Percentiles rank a stretch among this genome's conserved stretches.
Evolutionary conservation across 2,113 vertebrate genomes (phyloP).

Genomic region (Aphelocoma coerulescens): DNA sequence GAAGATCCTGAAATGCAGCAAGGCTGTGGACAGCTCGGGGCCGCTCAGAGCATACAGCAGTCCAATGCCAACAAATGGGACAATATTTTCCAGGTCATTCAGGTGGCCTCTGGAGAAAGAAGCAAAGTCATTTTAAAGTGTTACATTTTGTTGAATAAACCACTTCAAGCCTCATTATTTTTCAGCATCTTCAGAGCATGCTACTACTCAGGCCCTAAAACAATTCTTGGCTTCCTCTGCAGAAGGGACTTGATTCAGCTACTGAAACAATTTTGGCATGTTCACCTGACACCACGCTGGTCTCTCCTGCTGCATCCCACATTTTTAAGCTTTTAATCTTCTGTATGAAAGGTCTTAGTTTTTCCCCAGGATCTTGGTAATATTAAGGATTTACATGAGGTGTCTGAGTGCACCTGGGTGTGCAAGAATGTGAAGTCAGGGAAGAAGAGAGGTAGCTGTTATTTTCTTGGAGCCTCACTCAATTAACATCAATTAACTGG

Average conservation of each 20-base stretch:
- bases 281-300: neutral
- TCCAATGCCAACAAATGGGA: constrained; percentile 85
- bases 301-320: neutral
- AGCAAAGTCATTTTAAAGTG: neutral
- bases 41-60: constrained; percentile 83
- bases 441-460: neutral
- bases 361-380: neutral
- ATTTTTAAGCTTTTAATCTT: neutral
- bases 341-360: neutral
- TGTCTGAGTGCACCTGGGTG: neutral
- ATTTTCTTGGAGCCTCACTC: neutral
- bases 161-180: neutral
- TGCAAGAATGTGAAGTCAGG: neutral
- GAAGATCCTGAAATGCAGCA: constrained; percentile 89
- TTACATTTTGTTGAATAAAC: neutral
- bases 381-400: neutral
- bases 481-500: neutral
- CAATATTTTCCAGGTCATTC: constrained; percentile 93
- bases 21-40: constrained; percentile 75
- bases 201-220: neutral
- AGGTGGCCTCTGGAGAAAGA: constrained; percentile 79
- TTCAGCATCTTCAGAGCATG: neutral
- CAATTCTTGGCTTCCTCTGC: neutral
- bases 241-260: neutral
- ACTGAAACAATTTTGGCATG: neutral